phyloP scores from a whole-genome alignment of 2,888 invertebrate genomes.

The Calliopum simillimum region DNA sequence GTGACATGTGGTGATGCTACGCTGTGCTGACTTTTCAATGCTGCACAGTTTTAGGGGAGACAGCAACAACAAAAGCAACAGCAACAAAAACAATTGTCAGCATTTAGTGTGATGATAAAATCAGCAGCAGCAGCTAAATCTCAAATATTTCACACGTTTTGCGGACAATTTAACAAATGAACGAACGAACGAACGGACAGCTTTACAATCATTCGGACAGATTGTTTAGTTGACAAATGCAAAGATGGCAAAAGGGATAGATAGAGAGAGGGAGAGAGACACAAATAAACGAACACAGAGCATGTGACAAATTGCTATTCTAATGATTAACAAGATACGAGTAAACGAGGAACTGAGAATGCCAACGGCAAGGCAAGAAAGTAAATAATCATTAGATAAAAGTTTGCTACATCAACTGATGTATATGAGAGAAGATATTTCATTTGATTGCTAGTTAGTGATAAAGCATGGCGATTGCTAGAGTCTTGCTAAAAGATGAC shows the following conservation, averaged over 20 bases:
- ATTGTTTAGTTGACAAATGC: neutral
- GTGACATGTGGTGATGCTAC: neutral
- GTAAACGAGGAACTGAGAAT: too few relatives aligned
- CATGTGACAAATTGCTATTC: neutral
- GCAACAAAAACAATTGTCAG: neutral
- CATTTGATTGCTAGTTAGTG: too few relatives aligned
- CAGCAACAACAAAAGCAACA: slow-evolving; percentile 3
- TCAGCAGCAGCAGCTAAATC: slow-evolving; percentile 12
- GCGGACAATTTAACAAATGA: slow-evolving; percentile 33
- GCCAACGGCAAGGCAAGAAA: too few relatives aligned
- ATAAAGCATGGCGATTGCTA: too few relatives aligned
- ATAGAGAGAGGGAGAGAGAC: neutral
- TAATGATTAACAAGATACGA: too few relatives aligned
- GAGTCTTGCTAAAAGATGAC: too few relatives aligned
- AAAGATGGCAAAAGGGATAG: slow-evolving; percentile 3
- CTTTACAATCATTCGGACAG: neutral
- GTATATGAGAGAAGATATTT: too few relatives aligned
- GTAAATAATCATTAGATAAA: too few relatives aligned
- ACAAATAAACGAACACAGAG: neutral
- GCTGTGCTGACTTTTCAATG: neutral
- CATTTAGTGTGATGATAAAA: slow-evolving; percentile 9
- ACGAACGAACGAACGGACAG: slow-evolving; percentile 3
- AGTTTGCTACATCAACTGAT: too few relatives aligned
- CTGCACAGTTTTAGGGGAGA: neutral
- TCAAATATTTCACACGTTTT: slow-evolving; percentile 34